Conservation (phyloP, 2,113 vertebrate genomes). For the Thinocorus orbignyianus region DNA sequence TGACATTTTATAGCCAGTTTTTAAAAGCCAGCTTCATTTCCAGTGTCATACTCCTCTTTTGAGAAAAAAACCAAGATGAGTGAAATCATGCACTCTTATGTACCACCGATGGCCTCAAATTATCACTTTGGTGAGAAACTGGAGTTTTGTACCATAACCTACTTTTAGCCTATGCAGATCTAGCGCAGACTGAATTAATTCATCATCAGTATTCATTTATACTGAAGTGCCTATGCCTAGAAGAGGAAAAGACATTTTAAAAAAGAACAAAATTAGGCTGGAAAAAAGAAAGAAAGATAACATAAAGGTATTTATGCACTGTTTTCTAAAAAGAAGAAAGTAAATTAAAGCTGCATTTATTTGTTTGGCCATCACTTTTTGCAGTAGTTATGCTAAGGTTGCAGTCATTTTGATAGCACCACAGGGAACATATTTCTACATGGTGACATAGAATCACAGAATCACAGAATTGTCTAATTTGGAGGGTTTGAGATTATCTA, state of each 20-base stretch:
- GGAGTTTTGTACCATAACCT: slow-evolving; percentile 23
- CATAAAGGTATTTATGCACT: neutral
- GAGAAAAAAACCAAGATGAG: neutral
- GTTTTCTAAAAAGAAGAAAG: neutral
- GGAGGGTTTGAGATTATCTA: too few species aligned
- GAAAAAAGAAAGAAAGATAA: neutral
- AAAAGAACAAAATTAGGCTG: neutral
- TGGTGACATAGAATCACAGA: neutral
- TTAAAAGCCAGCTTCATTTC: neutral
- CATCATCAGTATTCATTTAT: slow-evolving; percentile 53
- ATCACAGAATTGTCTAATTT: too few species aligned
- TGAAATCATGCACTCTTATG: slow-evolving; percentile 18
- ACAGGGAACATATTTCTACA: neutral
- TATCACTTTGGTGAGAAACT: slow-evolving; percentile 39
- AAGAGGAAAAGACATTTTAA: neutral
- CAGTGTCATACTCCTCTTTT: neutral
- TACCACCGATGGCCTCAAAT: slow-evolving; percentile 44
- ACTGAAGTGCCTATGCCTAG: neutral
- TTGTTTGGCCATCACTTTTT: neutral
- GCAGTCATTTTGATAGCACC: neutral
- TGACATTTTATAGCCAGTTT: neutral
- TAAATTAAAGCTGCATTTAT: neutral
- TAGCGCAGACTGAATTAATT: slow-evolving; percentile 46
- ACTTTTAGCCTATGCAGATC: slow-evolving; percentile 50
- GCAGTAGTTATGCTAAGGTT: neutral